These are phyloP conservation scores for Bactericera cockerelli DNA, from an alignment of 1,140 invertebrate species.

Conservation along the genomic window DNA sequence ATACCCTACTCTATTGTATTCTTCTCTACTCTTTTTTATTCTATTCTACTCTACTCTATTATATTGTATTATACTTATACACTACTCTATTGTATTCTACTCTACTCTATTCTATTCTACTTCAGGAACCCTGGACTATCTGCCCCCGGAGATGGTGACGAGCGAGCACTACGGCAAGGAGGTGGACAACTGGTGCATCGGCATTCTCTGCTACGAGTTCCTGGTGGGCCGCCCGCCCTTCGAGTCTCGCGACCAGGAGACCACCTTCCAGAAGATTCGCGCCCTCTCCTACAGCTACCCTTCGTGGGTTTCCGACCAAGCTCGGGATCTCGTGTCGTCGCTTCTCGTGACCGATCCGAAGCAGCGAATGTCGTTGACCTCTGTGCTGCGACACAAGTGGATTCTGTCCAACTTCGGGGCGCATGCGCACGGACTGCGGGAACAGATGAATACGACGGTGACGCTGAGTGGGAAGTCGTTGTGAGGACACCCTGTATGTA, in stretches of 20 bases:
- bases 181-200: slow-evolving; percentile 83
- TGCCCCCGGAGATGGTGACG: slow-evolving; percentile 84
- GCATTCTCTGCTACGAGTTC: slow-evolving; percentile 90
- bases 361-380: slow-evolving; percentile 50
- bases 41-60: no score
- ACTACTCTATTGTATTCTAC: no score
- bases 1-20: no score
- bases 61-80: no score
- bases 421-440: no score
- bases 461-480: no score
- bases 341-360: slow-evolving; percentile 19
- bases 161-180: slow-evolving; percentile 55
- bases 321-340: slow-evolving; percentile 70
- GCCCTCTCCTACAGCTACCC: slow-evolving; percentile 60
- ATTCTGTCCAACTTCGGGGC: slow-evolving; percentile 33
- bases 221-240: slow-evolving; percentile 88
- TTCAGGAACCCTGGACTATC: slow-evolving; percentile 61
- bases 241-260: slow-evolving; percentile 56
- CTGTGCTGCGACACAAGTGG: slow-evolving; percentile 68
- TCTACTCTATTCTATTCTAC: no score
- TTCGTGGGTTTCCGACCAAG: slow-evolving; percentile 45
- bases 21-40: no score
- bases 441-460: no score
- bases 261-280: slow-evolving; percentile 71
- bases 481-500: no score